Evolutionary conservation across 2,888 invertebrate genomes (phyloP), one percentile per base, ranked within the genome.

Genomic region (Tortricodes alternella): DNA sequence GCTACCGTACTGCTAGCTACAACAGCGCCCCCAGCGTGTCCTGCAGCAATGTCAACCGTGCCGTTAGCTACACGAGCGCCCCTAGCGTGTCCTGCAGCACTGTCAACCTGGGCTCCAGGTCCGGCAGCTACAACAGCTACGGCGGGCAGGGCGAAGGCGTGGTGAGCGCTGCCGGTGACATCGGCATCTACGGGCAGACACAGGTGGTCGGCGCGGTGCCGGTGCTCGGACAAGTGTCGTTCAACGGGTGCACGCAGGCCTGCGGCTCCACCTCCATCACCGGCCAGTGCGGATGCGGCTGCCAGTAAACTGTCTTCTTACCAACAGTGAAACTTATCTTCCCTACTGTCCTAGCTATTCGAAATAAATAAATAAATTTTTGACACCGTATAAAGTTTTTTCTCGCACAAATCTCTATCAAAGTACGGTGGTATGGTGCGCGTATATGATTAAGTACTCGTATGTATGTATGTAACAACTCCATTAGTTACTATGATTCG

Each of bases 251-350:
- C 16, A 8, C 35, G 5, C 32, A 37, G 9, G 43, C 49, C n/a
- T 23, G 7, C 9, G 52, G 52, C 7, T 44, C 19, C 43, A 43
- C 57, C 15, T 41, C 56, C 15, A 53, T 61, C 34, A 18, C 37
- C 16, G 61, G 61, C 34, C 52, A 55, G 21, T 59, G 59, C 35
- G 51, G 55, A 5, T 61, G 61, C 34, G 48, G 52, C n/a, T 58
- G 58, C 34, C 6, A 2, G 11, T 39, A 39, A 13, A 1, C 27
- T 8, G 8, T n/a, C 27, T 27, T 9, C 27, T n/a, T 27, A 6
- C n/a, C 5, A 7, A 6, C 13, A 13, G 11, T 19, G 5, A 19
- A 7, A 2, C 3, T 19, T 19, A 3, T 6, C 9, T 9, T 7
- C 24, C n/a, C n/a, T 24, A 16, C 1, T n/a, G n/a, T n/a, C n/a